Evolutionary conservation across 92 coral and sea anemone species (phyloP).

Genomic region (Bergia sp.): DNA sequence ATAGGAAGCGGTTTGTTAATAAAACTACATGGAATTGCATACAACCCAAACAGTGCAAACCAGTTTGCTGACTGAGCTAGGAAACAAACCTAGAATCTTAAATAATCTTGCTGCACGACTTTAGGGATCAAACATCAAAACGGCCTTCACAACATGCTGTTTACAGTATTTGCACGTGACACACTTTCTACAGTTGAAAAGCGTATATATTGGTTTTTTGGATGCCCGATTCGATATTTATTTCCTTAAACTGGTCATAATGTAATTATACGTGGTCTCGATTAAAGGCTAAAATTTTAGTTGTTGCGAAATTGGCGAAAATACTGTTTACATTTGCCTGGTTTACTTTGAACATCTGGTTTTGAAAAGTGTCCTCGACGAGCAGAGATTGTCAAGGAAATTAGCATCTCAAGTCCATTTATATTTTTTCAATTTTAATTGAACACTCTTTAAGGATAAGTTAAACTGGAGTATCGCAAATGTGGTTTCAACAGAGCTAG

Average conservation of each 20-base stretch:
- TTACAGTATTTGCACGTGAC: neutral
- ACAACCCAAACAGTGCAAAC: no score
- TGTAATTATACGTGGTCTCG: neutral
- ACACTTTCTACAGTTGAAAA: neutral
- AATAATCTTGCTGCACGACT: no score
- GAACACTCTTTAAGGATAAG: neutral
- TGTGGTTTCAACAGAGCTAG: no score
- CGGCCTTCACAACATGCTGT: neutral
- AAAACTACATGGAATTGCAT: no score
- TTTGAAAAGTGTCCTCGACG: neutral
- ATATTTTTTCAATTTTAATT: no score
- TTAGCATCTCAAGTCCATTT: neutral
- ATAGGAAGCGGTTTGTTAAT: no score
- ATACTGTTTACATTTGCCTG: neutral
- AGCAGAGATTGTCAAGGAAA: neutral
- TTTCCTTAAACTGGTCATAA: neutral
- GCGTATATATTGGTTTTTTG: neutral
- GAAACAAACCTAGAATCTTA: no score
- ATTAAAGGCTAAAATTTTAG: no score
- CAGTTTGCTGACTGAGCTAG: no score
- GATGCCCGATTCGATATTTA: neutral
- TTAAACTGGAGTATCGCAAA: no score
- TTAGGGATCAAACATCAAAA: neutral
- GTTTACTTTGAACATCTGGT: neutral
- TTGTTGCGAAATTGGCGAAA: neutral